Conservation (phyloP, 2,888 invertebrate species). For the Cantharis lateralis region DNA sequence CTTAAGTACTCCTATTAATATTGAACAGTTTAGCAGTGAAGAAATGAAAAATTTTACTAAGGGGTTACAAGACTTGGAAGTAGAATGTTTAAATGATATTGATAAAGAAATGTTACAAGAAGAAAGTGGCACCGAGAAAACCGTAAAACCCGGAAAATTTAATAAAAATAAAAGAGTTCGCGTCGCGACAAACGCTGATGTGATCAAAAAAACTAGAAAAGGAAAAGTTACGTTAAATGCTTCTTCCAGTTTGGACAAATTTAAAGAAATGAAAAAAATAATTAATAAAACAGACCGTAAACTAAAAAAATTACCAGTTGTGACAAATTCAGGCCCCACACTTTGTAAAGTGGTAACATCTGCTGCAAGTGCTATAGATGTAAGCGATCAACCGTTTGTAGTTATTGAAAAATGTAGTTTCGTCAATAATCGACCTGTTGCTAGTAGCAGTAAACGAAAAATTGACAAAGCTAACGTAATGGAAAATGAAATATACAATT, state of each 20-base stretch:
- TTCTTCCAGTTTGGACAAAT: constrained; percentile 38
- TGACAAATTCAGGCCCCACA: not conserved
- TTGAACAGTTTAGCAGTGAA: constrained; percentile 39
- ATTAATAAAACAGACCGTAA: constrained; percentile 18
- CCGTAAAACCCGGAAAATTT: not conserved
- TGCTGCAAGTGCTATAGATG: not conserved
- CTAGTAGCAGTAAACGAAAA: not conserved
- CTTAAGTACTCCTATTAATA: constrained; percentile 32
- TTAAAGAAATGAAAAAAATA: constrained; percentile 39
- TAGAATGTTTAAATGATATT: constrained; percentile 12
- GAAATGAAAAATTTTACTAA: constrained; percentile 31
- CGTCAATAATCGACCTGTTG: not conserved
- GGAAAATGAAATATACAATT: not conserved
- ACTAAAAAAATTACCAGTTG: not conserved
- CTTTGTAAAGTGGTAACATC: not conserved
- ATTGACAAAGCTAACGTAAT: not conserved
- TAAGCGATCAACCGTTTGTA: not conserved
- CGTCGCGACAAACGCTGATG: not conserved
- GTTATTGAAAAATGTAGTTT: not conserved
- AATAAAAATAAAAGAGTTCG: not conserved
- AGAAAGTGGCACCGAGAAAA: not conserved
- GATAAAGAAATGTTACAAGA: constrained; percentile 45
- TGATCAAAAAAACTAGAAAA: not conserved
- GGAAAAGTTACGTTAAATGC: not conserved
- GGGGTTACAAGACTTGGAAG: constrained; percentile 37